Conservation (phyloP, 2,797 vertebrate species). For the Chloroceryle amazona region DNA sequence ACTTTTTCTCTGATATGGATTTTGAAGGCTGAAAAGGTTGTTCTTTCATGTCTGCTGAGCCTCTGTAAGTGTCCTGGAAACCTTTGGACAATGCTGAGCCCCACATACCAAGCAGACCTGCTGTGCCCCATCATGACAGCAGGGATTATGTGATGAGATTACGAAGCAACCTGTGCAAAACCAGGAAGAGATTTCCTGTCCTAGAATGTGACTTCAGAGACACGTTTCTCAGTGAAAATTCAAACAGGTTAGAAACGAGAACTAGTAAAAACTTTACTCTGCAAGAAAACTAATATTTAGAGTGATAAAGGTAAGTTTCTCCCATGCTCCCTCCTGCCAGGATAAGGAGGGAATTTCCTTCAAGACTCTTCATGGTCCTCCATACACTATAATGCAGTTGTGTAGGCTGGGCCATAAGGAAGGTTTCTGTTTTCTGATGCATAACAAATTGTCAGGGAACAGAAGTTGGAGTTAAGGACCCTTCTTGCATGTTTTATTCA, state of each 20-base stretch:
- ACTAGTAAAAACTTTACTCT: conserved; percentile 12
- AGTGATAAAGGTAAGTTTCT: neutral
- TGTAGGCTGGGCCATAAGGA: neutral
- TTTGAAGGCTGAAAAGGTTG: neutral
- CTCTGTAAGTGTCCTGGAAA: neutral
- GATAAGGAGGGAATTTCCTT: conserved; percentile 51
- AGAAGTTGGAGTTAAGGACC: neutral
- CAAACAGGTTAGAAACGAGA: neutral
- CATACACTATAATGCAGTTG: neutral
- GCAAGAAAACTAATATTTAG: neutral
- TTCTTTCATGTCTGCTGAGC: neutral
- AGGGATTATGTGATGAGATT: neutral
- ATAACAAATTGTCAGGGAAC: neutral
- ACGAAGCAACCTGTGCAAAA: neutral
- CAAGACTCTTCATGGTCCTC: neutral
- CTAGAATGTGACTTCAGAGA: neutral
- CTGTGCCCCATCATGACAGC: neutral
- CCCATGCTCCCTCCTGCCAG: conserved; percentile 11
- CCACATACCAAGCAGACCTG: neutral
- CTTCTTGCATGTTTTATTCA: neutral
- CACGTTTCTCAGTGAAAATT: neutral
- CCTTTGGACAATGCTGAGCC: neutral
- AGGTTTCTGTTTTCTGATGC: conserved; percentile 14
- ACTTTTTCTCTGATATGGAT: neutral
- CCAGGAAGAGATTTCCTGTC: neutral